Base-by-base conservation (phyloP, 2,113 vertebrate genomes). In the Megaleporinus macrocephalus region DNA sequence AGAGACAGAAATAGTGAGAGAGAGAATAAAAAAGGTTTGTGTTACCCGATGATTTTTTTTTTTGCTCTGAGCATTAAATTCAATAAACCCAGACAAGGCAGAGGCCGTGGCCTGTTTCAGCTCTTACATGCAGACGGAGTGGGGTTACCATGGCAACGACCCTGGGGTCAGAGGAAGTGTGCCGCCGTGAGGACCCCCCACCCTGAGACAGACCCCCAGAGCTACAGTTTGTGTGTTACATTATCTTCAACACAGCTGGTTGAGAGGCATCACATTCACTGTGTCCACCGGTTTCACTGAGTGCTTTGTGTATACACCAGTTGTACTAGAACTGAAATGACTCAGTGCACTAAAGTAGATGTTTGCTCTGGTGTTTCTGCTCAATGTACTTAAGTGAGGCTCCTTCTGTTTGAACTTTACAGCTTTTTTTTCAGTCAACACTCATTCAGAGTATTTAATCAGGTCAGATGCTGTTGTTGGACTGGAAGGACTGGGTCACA, bases 121-220 rank as follows among this genome's bases (percentile, higher is more conserved):
- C 49, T 7, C 26, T 51, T 53, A 70, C 55, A 18, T 29, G 13
- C 26, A 47, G 49, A 66, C 18, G 27, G 16, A 36, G 18, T 16
- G 62, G 22, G 41, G n/a, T 78, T 72, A 59, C 55, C 74, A 27
- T 63, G 47, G 66, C 49, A 53, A 83, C 26, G 66, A 78, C 74
- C 80, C 26, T 53, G 24, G 57, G 74, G 74, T 83, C 55, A 63
- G 66, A 83, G 81, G 74, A 83, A 83, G 81, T 83, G 81, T 83
- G 81, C 66, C 74, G 70, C 63, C 30, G n/a, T 71, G 68, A 53
- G 65, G 81, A 83, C 81, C 81, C 74, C 81, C 55, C 81, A 78
- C 66, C 66, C 41, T 72, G 65, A 83, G 53, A 9, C 65, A 68
- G 47, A 20, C 30, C n/a, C 63, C 51, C 24, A 49, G 13, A 14